Conservation (phyloP, 2,113 vertebrate species). For the Nyctereutes procyonoides region DNA sequence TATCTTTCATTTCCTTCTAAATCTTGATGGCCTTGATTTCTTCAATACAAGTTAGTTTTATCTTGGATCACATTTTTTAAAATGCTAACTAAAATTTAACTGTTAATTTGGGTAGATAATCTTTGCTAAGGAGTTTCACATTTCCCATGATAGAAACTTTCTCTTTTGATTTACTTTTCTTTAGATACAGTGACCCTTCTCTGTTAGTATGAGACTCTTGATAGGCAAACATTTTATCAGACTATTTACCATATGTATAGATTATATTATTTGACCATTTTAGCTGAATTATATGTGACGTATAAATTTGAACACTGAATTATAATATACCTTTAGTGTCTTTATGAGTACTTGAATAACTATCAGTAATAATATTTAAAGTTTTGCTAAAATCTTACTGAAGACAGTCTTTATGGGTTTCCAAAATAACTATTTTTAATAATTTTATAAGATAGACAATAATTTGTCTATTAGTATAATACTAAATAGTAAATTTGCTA, state of each 20-base stretch:
- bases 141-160: background rate
- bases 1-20: background rate
- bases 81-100: slow-evolving; percentile 33
- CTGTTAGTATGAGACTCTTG: background rate
- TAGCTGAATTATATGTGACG: background rate
- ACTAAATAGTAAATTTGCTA: background rate
- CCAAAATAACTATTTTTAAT: slow-evolving; percentile 12
- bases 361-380: slow-evolving; percentile 7
- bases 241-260: background rate
- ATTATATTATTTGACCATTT: slow-evolving; percentile 37
- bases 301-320: background rate
- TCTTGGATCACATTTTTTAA: background rate
- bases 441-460: background rate
- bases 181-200: background rate
- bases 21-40: slow-evolving; percentile 10
- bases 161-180: slow-evolving; percentile 13
- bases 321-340: background rate
- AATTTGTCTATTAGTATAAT: background rate
- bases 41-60: background rate
- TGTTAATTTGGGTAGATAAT: background rate
- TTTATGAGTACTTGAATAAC: slow-evolving; percentile 17
- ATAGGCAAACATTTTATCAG: background rate
- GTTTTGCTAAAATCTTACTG: slow-evolving; percentile 18
- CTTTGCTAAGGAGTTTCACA: background rate
- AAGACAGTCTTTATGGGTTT: background rate